A percentile compares a stretch with the other conserved stretches of the same genome.
Conservation (phyloP, 2,888 invertebrate genomes). For the Cerceris ruficornis region DNA sequence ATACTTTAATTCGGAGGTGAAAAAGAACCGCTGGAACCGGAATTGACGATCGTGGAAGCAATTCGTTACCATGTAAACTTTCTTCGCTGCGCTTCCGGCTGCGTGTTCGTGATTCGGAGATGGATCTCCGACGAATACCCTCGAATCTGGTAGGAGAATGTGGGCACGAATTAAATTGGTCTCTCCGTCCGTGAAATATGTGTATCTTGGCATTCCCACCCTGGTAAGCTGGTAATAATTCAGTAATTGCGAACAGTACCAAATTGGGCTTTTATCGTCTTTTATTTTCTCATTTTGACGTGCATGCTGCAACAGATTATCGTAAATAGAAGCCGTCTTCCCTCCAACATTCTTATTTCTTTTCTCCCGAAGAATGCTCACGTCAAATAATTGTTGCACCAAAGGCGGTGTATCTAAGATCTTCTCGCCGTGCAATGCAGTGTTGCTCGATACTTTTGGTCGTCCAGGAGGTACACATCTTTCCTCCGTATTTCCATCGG, state of each 20-base stretch:
- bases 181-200: constrained; percentile 76
- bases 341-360: neutral
- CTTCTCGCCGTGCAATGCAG: constrained; percentile 45
- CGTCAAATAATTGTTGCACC: constrained; percentile 80
- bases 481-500: constrained; percentile 71
- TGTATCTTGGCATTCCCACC: constrained; percentile 82
- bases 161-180: constrained; percentile 79
- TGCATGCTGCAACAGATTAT: constrained; percentile 69
- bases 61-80: constrained; percentile 72
- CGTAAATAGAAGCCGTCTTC: neutral
- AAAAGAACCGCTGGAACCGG: neutral
- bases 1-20: neutral
- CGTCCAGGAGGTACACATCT: constrained; percentile 29
- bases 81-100: constrained; percentile 81
- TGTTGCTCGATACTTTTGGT: constrained; percentile 4
- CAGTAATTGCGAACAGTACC: constrained; percentile 79
- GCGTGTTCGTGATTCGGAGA: constrained; percentile 82
- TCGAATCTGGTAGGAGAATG: constrained; percentile 82
- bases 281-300: constrained; percentile 69
- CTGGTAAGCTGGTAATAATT: constrained; percentile 81
- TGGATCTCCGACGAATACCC: constrained; percentile 81
- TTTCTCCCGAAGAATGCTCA: constrained; percentile 60
- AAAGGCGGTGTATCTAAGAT: constrained; percentile 75
- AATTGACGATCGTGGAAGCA: neutral
- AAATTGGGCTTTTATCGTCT: constrained; percentile 60